These are phyloP conservation scores for Nibea albiflora DNA, from an alignment of 2,113 vertebrate genomes.

Conservation along the genomic window DNA sequence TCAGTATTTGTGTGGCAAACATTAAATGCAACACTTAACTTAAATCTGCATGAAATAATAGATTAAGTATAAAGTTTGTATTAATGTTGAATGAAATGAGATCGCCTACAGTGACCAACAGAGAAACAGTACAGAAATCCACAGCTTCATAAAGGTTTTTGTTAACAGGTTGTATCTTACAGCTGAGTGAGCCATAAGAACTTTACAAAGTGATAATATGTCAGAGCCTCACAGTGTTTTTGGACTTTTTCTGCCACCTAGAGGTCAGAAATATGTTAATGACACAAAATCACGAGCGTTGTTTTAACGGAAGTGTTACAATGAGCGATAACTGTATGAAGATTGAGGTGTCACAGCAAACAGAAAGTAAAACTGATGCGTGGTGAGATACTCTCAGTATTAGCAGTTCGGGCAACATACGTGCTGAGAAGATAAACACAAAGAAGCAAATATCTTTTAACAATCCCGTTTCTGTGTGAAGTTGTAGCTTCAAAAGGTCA, in stretches of 20 bases:
- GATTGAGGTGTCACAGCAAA: neutral
- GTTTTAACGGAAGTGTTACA: neutral
- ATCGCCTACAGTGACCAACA: neutral
- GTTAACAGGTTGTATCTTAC: neutral
- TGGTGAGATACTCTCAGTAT: constrained; percentile 4
- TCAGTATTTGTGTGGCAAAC: neutral
- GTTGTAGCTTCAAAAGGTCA: neutral
- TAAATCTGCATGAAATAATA: neutral
- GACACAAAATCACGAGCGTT: neutral
- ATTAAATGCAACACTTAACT: neutral
- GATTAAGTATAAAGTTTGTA: neutral
- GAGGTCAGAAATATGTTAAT: neutral
- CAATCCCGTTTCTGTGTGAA: neutral
- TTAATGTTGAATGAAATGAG: neutral
- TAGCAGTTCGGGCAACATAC: neutral
- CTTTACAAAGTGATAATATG: neutral
- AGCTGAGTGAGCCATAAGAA: neutral
- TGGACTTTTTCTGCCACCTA: neutral
- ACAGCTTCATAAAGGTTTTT: neutral
- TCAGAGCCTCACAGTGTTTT: neutral
- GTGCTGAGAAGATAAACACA: neutral
- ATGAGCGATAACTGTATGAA: neutral
- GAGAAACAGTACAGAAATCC: neutral
- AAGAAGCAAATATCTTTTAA: neutral
- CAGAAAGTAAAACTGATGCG: constrained; percentile 11